Conservation (phyloP, 2,888 invertebrate genomes). For the Mythimna loreyi region DNA sequence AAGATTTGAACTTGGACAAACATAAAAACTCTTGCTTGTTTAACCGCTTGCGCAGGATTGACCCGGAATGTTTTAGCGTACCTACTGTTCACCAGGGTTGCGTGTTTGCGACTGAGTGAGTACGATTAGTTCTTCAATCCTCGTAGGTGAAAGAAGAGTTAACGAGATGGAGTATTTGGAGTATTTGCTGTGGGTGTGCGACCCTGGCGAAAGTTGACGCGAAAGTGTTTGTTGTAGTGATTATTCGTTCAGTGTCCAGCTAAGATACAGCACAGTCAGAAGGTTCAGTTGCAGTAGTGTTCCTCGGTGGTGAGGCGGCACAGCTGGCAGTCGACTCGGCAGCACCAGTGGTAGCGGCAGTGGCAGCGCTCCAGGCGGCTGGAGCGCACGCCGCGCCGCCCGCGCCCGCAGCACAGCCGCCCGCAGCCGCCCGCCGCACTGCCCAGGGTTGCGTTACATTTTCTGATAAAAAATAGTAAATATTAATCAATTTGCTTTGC, state of each 20-base stretch:
- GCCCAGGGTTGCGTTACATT: constrained; percentile 93
- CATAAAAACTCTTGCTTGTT: not conserved
- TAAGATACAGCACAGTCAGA: no score
- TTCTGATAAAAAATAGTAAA: constrained; percentile 82
- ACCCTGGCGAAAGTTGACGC: no score
- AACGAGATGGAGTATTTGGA: no score
- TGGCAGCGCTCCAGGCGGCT: constrained; percentile 94
- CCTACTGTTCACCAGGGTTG: no score
- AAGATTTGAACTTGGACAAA: not conserved
- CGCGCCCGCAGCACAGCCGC: constrained; percentile 96
- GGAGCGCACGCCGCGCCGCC: constrained; percentile 93
- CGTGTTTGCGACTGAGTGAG: no score
- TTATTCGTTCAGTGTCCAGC: no score
- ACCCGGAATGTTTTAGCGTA: no score
- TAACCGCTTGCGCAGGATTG: no score
- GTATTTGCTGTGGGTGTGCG: no score
- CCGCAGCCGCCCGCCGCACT: constrained; percentile 93
- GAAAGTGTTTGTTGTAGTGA: no score
- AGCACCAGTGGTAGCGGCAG: constrained; percentile 97
- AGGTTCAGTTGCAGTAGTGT: constrained; percentile 93
- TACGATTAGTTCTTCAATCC: no score
- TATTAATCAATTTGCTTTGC: not conserved
- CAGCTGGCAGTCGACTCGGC: constrained; percentile 96
- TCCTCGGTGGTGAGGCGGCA: constrained; percentile 93
- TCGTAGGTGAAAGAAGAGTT: no score